These are phyloP conservation scores for Esperia sulphurella DNA, from an alignment of 2,888 invertebrate genomes.

Conservation along the genomic window DNA sequence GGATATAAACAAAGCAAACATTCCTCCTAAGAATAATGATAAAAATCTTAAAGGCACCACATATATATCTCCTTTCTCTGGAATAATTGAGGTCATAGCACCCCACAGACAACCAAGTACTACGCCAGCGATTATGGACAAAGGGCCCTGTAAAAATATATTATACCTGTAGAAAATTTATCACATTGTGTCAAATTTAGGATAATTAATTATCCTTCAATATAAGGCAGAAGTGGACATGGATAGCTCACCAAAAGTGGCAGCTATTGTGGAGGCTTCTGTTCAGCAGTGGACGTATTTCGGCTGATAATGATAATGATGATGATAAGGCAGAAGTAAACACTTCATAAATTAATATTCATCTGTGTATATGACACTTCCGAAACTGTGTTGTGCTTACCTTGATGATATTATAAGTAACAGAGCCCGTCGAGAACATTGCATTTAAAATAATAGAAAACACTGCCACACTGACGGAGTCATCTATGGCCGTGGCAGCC, in stretches of 20 bases:
- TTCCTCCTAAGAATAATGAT: constrained; percentile 84
- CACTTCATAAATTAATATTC: too few relatives aligned
- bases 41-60: constrained; percentile 84
- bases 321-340: too few relatives aligned
- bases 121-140: constrained; percentile 85
- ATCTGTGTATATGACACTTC: too few relatives aligned
- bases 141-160: constrained; percentile 73
- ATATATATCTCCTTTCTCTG: constrained; percentile 84
- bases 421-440: constrained; percentile 84
- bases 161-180: constrained; percentile 1
- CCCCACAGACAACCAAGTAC: constrained; percentile 87
- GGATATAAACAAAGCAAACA: constrained; percentile 88
- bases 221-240: too few relatives aligned
- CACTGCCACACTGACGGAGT: constrained; percentile 93
- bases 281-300: too few relatives aligned
- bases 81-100: constrained; percentile 83
- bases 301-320: too few relatives aligned
- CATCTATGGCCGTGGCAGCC: constrained; percentile 92
- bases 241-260: too few relatives aligned
- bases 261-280: too few relatives aligned
- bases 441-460: constrained; percentile 90
- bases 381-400: constrained; percentile 45
- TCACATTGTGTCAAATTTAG: too few relatives aligned
- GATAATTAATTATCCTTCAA: too few relatives aligned
- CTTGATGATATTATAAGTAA: constrained; percentile 82